Conservation (phyloP, 1,140 invertebrate species). For the Marisa cornuarietis region DNA sequence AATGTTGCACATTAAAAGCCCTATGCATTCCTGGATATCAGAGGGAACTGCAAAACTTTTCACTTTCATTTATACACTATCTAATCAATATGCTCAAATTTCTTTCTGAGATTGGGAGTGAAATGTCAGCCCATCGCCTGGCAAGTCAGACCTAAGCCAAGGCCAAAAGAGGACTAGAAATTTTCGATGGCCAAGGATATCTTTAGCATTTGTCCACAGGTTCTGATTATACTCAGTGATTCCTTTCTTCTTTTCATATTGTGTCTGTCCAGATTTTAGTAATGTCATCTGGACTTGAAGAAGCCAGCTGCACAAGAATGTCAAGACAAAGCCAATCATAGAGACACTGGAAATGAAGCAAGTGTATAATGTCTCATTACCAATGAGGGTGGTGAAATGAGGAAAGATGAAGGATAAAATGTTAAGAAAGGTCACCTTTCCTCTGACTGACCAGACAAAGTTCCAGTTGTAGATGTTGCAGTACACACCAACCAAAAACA, state of each 20-base stretch:
- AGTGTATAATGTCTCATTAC: conserved; percentile 41
- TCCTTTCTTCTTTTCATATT: conserved; percentile 48
- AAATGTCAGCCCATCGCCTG: conserved; percentile 35
- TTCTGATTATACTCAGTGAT: conserved; percentile 33
- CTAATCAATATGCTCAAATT: background rate
- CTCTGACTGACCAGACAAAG: conserved; percentile 45
- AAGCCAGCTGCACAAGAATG: conserved; percentile 45
- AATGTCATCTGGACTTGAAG: conserved; percentile 42
- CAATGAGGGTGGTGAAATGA: conserved; percentile 43
- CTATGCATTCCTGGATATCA: background rate
- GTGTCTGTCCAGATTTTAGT: conserved; percentile 46
- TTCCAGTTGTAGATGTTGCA: conserved; percentile 51
- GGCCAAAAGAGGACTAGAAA: conserved; percentile 31
- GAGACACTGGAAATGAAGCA: conserved; percentile 43
- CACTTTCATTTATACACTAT: background rate
- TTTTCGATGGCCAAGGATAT: conserved; percentile 32
- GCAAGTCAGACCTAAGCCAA: conserved; percentile 27
- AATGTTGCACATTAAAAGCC: background rate
- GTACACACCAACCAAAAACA: conserved; percentile 64
- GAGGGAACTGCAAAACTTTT: background rate
- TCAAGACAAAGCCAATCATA: conserved; percentile 41
- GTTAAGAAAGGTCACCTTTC: conserved; percentile 32
- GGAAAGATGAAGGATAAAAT: conserved; percentile 47
- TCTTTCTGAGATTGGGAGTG: conserved; percentile 17
- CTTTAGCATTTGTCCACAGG: conserved; percentile 22